phyloP scores from a whole-genome alignment of 2,797 vertebrate species.

The Bovichtus variegatus region DNA sequence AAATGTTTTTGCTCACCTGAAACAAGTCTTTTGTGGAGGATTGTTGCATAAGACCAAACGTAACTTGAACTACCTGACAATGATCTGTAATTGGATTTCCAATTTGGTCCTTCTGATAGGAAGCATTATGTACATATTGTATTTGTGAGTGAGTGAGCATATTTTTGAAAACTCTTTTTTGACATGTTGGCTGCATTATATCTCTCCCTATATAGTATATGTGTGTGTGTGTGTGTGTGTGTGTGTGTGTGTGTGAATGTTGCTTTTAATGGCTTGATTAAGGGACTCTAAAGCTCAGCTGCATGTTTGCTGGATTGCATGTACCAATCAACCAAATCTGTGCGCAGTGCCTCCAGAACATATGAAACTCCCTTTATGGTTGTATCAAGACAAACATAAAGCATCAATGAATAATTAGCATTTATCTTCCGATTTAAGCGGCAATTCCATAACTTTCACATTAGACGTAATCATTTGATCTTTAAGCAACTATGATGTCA shows the following conservation, averaged over 20 bases:
- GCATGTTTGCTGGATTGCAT: constrained; percentile 58
- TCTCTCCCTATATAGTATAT: neutral
- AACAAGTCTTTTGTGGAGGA: neutral
- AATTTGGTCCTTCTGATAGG: neutral
- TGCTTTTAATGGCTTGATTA: constrained; percentile 6
- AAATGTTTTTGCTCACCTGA: neutral
- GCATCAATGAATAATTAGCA: neutral
- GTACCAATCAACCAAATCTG: constrained; percentile 45
- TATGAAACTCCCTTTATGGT: constrained; percentile 38
- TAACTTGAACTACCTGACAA: neutral
- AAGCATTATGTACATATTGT: constrained; percentile 12
- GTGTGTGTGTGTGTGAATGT: too few species aligned
- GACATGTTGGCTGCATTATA: constrained; percentile 5
- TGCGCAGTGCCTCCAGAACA: constrained; percentile 29
- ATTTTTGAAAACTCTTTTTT: constrained; percentile 3
- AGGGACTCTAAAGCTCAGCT: constrained; percentile 29
- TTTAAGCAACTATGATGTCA: constrained; percentile 37
- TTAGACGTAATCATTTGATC: neutral
- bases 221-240: too few species aligned
- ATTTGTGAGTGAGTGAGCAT: constrained; percentile 7
- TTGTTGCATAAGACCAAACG: constrained; percentile 6
- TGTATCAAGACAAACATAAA: constrained; percentile 3
- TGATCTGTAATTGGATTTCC: neutral
- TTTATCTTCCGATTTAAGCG: constrained; percentile 23
- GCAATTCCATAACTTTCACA: neutral